phyloP scores from a whole-genome alignment of 2,888 invertebrate species.

The Drosophila parthenogenetica region DNA sequence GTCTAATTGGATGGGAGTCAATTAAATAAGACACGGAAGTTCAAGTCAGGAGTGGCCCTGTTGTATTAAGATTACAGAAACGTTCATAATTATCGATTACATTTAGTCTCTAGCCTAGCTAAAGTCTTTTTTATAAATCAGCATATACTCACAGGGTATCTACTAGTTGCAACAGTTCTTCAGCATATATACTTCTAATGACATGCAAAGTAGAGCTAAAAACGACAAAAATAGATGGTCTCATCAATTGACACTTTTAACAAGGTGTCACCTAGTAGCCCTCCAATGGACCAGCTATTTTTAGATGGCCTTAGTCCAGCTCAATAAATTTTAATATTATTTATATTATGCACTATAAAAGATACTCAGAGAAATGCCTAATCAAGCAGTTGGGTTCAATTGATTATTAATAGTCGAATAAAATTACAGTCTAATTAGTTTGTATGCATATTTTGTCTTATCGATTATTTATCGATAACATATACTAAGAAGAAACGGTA shows the following conservation, averaged over 20 bases:
- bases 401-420: no score
- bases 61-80: no score
- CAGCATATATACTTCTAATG: not conserved
- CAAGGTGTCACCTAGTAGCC: conserved; percentile 6
- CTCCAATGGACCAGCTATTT: conserved; percentile 9
- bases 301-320: not conserved
- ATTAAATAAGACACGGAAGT: not conserved
- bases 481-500: no score
- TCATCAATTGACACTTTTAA: conserved; percentile 14
- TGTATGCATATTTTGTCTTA: no score
- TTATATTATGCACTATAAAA: not conserved
- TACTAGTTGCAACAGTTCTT: not conserved
- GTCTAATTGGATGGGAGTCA: not conserved
- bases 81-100: not conserved
- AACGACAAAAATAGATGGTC: not conserved
- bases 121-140: no score
- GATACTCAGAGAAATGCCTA: no score
- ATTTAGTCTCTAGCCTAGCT: not conserved
- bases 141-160: not conserved
- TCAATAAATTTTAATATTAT: not conserved
- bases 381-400: no score
- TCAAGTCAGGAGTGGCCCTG: no score
- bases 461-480: no score
- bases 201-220: no score
- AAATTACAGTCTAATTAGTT: no score